Conservation (phyloP, 2,797 vertebrate species). For the Anolis apletophallus region DNA sequence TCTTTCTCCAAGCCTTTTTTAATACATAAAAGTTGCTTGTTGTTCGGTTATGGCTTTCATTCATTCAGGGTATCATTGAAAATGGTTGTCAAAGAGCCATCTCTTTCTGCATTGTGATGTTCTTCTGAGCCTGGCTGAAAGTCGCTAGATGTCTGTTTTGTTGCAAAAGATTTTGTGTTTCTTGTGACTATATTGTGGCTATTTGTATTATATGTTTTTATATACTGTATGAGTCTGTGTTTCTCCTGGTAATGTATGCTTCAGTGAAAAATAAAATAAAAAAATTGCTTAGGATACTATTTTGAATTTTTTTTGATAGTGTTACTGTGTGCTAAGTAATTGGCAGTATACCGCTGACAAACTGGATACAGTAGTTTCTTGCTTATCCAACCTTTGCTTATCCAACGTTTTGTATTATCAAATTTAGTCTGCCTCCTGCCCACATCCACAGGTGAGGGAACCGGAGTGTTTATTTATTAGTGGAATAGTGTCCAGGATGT, state of each 20-base stretch:
- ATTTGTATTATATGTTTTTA: neutral
- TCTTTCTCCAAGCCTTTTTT: no score
- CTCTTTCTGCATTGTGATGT: neutral
- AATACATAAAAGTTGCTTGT: neutral
- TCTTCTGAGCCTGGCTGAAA: neutral
- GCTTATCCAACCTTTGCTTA: no score
- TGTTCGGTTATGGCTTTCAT: no score
- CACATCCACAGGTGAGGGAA: no score
- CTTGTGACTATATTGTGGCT: neutral
- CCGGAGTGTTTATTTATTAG: no score
- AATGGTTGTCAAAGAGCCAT: neutral
- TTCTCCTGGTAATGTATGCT: neutral
- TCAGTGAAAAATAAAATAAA: neutral
- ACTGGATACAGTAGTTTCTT: neutral
- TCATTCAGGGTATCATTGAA: neutral
- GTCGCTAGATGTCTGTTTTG: neutral
- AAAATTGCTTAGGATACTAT: neutral
- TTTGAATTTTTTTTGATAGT: neutral
- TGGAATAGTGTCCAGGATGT: no score
- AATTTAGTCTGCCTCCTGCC: no score
- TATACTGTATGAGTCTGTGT: neutral
- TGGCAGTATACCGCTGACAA: neutral
- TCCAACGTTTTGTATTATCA: no score
- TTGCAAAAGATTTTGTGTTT: neutral
- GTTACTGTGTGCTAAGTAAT: neutral